Base-by-base conservation (phyloP, 1,140 invertebrate genomes). In the Neodiprion pinetum region DNA sequence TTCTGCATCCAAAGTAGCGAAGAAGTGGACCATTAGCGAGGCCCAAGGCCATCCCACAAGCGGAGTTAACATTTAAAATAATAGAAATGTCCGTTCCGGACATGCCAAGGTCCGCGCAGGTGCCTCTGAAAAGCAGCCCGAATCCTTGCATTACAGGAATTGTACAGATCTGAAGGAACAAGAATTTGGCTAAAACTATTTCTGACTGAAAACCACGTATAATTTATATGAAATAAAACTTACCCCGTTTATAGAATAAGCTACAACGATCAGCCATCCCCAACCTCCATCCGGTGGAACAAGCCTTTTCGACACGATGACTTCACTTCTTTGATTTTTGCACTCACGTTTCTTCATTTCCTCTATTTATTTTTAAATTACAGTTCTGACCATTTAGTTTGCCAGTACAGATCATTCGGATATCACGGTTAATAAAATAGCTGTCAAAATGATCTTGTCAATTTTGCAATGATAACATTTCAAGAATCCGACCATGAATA, bases 51-150 rank as follows among this genome's bases (percentile, higher is more conserved):
- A 93, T 91, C 17, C 92, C 92, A 78, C 92, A 88, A 3, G 90
- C 90, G 82, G 91, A 88, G 80, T 93, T 92, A 4, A 91, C 80
- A 74, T 90, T 91, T 49, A 92, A 89, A 12, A 93, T 90, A 23
- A 91, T 83, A 4, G 90, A 89, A 1, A 88, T 87, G 77, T 92
- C 88, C 0, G 90, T 91, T 2, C 89, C 89, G 10, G 90, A 84
- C 50, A 92, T 84, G 9, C 90, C 90, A 65, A 93, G 86, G 10
- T 86, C 87, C 66, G 89, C 81, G 17, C 94, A 91, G 76, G 92
- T 92, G 72, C 92, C 89, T 68, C 92, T 91, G 74, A 91, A 93
- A 21, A 94, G 82, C 47, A 94, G 87, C 3, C 92, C 92, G 75
- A 94, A 94, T 8, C 91, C 91, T 76, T 92, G 89, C 69, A 91